phyloP scores from a whole-genome alignment of 2,888 invertebrate species.

The Osedax frankpressi region DNA sequence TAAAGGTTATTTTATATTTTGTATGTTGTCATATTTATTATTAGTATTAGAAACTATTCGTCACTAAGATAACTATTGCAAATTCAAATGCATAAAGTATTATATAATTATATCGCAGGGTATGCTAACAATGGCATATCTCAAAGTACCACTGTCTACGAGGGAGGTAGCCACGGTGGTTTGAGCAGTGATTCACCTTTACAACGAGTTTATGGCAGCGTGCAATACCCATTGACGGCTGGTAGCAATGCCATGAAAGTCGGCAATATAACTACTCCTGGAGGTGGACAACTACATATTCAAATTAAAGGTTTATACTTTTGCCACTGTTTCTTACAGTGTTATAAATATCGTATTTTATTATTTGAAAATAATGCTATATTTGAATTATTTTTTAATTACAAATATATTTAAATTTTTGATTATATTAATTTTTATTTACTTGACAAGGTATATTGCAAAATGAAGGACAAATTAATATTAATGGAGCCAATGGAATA shows the following conservation, averaged over 20 bases:
- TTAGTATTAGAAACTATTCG: no score
- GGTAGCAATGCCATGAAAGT: conserved; percentile 26
- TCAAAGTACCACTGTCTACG: conserved; percentile 19
- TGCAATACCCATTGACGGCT: conserved; percentile 28
- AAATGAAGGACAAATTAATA: conserved; percentile 14
- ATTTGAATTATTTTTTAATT: no score
- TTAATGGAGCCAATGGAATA: conserved; percentile 11
- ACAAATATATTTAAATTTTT: no score
- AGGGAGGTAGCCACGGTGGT: conserved; percentile 31
- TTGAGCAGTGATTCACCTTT: conserved; percentile 20
- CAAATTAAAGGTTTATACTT: neutral
- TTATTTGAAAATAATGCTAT: no score
- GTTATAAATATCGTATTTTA: no score
- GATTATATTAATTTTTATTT: no score
- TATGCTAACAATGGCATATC: conserved; percentile 27
- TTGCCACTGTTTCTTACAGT: no score
- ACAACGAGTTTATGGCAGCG: conserved; percentile 28
- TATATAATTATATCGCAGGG: no score
- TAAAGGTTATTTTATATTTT: no score
- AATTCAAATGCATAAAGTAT: no score
- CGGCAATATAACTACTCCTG: neutral
- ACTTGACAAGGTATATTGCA: neutral
- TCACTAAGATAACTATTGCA: no score
- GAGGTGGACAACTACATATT: neutral
- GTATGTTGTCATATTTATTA: no score